These are phyloP conservation scores for Carapus acus DNA, from an alignment of 2,797 vertebrate genomes.

Conservation along the genomic window DNA sequence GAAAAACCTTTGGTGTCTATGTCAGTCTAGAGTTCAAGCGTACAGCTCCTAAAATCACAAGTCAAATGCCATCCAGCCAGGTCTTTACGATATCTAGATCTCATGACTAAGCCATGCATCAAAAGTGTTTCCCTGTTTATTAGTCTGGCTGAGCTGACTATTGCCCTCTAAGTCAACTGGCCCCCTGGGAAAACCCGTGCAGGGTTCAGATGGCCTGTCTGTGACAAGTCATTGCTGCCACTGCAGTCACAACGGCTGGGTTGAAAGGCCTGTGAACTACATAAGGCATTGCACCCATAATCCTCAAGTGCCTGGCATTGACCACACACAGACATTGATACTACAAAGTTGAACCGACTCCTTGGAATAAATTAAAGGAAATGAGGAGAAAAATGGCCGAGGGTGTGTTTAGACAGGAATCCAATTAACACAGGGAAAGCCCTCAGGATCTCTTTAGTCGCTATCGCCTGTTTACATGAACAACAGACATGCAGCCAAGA, in stretches of 20 bases:
- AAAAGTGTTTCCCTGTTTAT: neutral
- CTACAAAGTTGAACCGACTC: too few relatives aligned
- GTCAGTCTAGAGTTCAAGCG: neutral
- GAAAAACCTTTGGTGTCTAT: neutral
- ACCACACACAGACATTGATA: constrained; percentile 10
- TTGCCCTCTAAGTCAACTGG: neutral
- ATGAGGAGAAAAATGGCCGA: constrained; percentile 22
- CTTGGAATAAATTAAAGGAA: constrained; percentile 22
- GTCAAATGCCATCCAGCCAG: constrained; percentile 5
- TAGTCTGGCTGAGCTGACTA: neutral
- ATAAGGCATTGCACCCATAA: neutral
- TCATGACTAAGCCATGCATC: neutral
- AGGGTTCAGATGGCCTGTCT: neutral
- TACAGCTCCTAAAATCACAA: constrained; percentile 2
- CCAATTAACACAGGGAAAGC: constrained; percentile 49
- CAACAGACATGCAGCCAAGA: constrained; percentile 23
- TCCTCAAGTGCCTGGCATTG: constrained; percentile 6
- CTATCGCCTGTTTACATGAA: constrained; percentile 42
- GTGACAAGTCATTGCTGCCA: neutral
- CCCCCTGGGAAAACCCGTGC: neutral
- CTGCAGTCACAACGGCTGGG: neutral
- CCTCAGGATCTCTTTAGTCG: constrained; percentile 34
- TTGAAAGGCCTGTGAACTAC: constrained; percentile 11
- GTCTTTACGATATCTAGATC: neutral
- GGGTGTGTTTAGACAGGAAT: constrained; percentile 44